A percentile compares a stretch with the other conserved stretches of the same genome.
Conservation (phyloP, 2,113 vertebrate genomes). For the Myanophis thanlyinensis region DNA sequence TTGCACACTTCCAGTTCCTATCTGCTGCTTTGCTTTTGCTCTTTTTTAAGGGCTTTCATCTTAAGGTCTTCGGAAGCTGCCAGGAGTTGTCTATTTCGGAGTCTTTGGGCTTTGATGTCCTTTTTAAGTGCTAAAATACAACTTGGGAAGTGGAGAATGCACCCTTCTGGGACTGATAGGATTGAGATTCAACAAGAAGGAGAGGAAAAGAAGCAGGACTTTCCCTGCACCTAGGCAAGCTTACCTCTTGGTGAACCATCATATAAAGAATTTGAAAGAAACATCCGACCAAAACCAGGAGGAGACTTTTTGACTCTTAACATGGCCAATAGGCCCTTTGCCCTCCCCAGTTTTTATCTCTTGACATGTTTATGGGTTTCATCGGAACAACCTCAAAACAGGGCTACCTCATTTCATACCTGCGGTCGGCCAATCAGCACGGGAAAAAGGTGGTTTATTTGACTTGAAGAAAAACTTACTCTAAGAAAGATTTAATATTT, state of each 20-base stretch:
- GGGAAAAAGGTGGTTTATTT: not conserved
- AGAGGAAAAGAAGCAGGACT: not conserved
- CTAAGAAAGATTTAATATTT: not conserved
- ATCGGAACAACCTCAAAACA: not conserved
- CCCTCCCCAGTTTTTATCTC: not conserved
- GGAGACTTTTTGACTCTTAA: not conserved
- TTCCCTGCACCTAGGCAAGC: too few species aligned
- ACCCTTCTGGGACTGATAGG: conserved; percentile 42
- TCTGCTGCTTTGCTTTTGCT: conserved; percentile 60
- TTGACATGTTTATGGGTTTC: not conserved
- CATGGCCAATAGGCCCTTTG: not conserved
- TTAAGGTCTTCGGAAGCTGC: conserved; percentile 66
- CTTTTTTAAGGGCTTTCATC: conserved; percentile 64
- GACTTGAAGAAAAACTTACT: not conserved
- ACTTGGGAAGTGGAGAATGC: conserved; percentile 45
- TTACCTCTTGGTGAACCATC: not conserved
- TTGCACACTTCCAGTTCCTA: conserved; percentile 57
- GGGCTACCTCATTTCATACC: not conserved
- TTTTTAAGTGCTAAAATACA: conserved; percentile 54
- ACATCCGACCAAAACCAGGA: not conserved
- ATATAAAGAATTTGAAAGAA: not conserved
- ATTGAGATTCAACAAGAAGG: conserved; percentile 29
- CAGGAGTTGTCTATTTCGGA: conserved; percentile 48
- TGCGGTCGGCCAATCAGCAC: not conserved
- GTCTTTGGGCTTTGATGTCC: conserved; percentile 57